Conservation (phyloP, 2,888 invertebrate species). For the Bembecia ichneumoniformis region DNA sequence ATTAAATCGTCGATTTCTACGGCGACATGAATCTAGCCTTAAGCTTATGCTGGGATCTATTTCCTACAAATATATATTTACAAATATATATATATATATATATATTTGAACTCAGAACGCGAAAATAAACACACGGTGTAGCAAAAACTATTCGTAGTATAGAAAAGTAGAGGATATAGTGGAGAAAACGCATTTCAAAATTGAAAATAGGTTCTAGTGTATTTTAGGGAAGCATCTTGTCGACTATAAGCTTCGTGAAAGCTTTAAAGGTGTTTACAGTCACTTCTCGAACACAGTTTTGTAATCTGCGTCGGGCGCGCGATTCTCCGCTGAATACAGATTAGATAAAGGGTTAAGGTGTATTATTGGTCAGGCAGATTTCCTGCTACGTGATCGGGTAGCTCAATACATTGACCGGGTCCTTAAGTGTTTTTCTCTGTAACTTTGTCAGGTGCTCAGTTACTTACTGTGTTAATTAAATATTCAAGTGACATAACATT, state of each 20-base stretch:
- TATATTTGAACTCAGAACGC: no score
- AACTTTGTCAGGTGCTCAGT: slow-evolving; percentile 3
- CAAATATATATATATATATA: no score
- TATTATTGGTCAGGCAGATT: slow-evolving; percentile 57
- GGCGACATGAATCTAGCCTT: no score
- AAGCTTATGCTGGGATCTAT: no score
- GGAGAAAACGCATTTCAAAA: no score
- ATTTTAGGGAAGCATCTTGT: background rate
- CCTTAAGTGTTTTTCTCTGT: slow-evolving; percentile 45
- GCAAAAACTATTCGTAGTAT: no score
- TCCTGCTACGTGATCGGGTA: slow-evolving; percentile 44
- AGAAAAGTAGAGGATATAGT: no score
- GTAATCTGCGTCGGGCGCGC: slow-evolving; percentile 36
- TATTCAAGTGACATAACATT: background rate
- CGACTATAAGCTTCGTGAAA: slow-evolving; percentile 30
- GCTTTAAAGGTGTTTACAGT: slow-evolving; percentile 44
- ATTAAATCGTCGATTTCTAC: no score
- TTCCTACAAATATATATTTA: no score
- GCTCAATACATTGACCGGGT: slow-evolving; percentile 31
- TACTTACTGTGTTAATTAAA: background rate
- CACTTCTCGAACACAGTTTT: slow-evolving; percentile 22
- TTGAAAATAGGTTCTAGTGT: background rate
- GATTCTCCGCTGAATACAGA: slow-evolving; percentile 40
- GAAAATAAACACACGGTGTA: no score
- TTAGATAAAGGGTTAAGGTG: slow-evolving; percentile 45